Evolutionary conservation across 1,140 invertebrate genomes (phyloP), one percentile per base, ranked within the genome.

Genomic region (Tetragnatha versicolor): DNA sequence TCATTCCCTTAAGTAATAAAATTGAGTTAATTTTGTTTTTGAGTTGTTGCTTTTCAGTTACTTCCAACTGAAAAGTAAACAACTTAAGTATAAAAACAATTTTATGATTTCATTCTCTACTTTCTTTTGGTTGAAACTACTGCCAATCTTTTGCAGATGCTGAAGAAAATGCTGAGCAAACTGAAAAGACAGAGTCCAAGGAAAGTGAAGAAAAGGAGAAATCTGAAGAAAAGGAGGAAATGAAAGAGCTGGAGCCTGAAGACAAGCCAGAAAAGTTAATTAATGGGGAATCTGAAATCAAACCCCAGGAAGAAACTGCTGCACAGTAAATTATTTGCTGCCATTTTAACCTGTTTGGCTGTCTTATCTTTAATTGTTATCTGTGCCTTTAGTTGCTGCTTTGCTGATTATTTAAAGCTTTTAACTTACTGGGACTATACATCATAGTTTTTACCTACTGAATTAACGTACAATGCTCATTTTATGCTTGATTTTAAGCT

Each of bases 201-300:
- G 60, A 78, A 39, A 79, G 58, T 25, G 75, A 65, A 25, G 80
- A 51, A 33, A 47, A 61, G 29, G 37, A 51, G 20, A 61, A 60
- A 42, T 29, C 68, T 17, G 68, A 77, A 33, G 47, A 42, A 9
- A 51, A 76, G 22, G 58, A 75, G 22, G 60, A 76, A 79, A 55
- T 58, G 42, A 79, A 79, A 39, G 77, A 79, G 33, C 66, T 79
- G 37, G 77, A 79, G 31, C 77, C 77, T n/a, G 77, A 79, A 70
- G 77, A 79, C 51, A 79, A 79, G 49, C 65, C 77, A 20, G 77
- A 70, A 63, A 79, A 70, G 27, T 25, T 78, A 22, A 68, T 58
- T 49, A 51, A 29, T 69, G 66, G 51, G 10, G 75, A 76, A 31
- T 49, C 10, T 47, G 69, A 73, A 45, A 73, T 60, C 25, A 73